Percentiles rank a stretch among this genome's conserved stretches.
Conservation (phyloP, 2,113 vertebrate genomes). For the Phyllostomus hastatus region DNA sequence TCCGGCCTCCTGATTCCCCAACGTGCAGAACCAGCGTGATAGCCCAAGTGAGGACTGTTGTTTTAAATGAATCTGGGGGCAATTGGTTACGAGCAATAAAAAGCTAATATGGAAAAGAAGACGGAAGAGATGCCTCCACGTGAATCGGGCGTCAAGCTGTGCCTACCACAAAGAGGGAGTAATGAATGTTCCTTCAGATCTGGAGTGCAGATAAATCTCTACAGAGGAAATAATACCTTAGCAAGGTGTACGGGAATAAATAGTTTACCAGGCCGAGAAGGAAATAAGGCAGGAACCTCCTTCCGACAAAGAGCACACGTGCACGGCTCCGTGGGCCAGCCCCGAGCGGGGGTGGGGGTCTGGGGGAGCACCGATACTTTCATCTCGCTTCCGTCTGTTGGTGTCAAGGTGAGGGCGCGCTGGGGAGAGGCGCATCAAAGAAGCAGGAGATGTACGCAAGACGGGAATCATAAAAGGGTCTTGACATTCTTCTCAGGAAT, state of each 20-base stretch:
- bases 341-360: rapidly evolving
- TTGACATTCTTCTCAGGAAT: background rate
- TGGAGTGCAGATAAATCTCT: background rate
- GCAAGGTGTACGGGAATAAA: background rate
- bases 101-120: background rate
- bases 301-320: background rate
- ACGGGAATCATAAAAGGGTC: background rate
- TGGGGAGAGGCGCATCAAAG: background rate
- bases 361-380: too few relatives aligned
- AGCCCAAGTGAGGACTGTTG: background rate
- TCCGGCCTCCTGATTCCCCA: too few relatives aligned
- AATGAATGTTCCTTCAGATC: background rate
- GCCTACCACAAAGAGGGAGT: background rate
- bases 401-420: rapidly evolving
- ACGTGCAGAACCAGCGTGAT: background rate
- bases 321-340: background rate
- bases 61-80: background rate
- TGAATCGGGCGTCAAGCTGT: background rate
- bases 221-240: background rate
- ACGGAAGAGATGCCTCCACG: background rate
- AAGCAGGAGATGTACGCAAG: background rate
- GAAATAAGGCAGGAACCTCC: background rate
- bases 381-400: background rate
- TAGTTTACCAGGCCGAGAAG: background rate
- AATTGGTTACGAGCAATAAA: background rate